Evolutionary conservation across 2,113 vertebrate genomes (phyloP), one percentile per base, ranked within the genome.

Genomic region (Pithys albifrons): DNA sequence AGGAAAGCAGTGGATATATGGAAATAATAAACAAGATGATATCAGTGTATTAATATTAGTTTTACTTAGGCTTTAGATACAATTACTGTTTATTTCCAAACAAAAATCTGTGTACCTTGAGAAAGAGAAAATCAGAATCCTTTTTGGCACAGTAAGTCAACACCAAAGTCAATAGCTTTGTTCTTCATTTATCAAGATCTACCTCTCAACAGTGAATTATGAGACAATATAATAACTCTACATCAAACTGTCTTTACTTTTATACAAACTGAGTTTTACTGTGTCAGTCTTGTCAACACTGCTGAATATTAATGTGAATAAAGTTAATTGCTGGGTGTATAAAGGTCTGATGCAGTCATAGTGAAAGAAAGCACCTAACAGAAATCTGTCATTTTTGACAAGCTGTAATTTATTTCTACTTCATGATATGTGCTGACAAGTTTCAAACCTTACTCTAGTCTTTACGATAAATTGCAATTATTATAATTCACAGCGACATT

Each of bases 301-400:
- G 96, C 96, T 97, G 98, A 98, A 98, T 98, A 98, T 98, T 98
- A 98, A 98, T 98, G 96, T 97, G 97, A 98, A 98, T 97, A 98
- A 98, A 98, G 98, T 98, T 99, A 99, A 99, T 98, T 98, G 97
- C 97, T 98, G 97, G 97, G 98, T 98, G 96, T 97, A 95, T 96
- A 97, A 97, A 97, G 97, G 97, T 98, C 98, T 98, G 97, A 98
- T 91, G 96, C 91, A 97, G 96, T 93, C 76, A 61, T 95, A 97
- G 96, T 94, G 96, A 98, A 98, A 98, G 97, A 97, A 98, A 98
- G 97, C 96, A 98, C 97, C 98, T 98, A 98, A 98, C 97, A 98
- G 97, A 98, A 98, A 98, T 98, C 97, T 98, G 98, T 98, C 98
- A 98, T 97, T 98, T 98, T 97, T 98, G 98, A 99, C 98, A 98